A percentile compares a stretch with the other conserved stretches of the same genome.
phyloP scores from a whole-genome alignment of 2,113 vertebrate genomes.

The Hydropotes inermis region DNA sequence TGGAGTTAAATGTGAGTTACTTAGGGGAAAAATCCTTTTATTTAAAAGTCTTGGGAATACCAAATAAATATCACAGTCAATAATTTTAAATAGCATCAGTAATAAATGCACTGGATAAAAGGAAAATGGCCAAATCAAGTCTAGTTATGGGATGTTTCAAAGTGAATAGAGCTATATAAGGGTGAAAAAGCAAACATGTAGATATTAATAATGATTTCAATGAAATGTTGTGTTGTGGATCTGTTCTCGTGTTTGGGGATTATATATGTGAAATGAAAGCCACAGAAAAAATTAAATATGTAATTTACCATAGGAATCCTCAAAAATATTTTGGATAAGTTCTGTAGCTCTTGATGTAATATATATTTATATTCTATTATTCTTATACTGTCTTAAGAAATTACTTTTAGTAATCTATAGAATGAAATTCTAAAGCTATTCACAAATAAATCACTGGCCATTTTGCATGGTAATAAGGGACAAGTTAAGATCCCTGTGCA shows the following conservation, averaged over 20 bases:
- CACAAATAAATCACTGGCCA: background rate
- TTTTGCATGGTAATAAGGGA: background rate
- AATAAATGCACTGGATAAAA: background rate
- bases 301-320: background rate
- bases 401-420: background rate
- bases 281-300: background rate
- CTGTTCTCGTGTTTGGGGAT: background rate
- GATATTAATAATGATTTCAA: background rate
- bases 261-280: background rate
- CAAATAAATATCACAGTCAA: slow-evolving; percentile 29
- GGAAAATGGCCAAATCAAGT: background rate
- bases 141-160: background rate
- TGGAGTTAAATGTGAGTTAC: slow-evolving; percentile 54
- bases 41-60: slow-evolving; percentile 45
- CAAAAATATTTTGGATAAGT: background rate
- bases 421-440: background rate
- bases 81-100: slow-evolving; percentile 36
- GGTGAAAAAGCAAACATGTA: background rate
- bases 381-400: background rate
- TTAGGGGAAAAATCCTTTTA: background rate
- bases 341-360: background rate
- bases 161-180: background rate
- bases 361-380: background rate
- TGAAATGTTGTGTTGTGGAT: background rate
- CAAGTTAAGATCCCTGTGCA: background rate